Evolutionary conservation across 2,113 vertebrate species (phyloP).

Genomic region (Toxostoma redivivum): DNA sequence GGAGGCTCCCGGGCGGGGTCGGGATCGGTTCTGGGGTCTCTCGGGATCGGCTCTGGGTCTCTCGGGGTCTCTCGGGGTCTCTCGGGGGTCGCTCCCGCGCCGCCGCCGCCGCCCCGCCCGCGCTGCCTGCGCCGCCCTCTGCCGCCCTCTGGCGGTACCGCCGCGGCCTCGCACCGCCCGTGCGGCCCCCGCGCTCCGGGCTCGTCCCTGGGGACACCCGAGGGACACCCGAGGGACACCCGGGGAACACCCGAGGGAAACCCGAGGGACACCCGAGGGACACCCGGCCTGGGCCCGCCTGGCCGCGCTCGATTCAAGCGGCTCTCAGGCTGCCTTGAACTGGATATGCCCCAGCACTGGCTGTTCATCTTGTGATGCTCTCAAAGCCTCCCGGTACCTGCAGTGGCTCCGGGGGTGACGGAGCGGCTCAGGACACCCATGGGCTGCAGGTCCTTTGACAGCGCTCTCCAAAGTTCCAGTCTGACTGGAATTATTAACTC

Average conservation of each 20-base stretch:
- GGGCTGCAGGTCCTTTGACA: not conserved
- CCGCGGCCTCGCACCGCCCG: not conserved
- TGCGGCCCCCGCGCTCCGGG: not conserved
- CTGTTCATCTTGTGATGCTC: fast-evolving
- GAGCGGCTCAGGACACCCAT: fast-evolving
- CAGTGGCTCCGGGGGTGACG: fast-evolving
- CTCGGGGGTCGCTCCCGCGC: not conserved
- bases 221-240: too few species aligned
- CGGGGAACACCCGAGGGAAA: too few species aligned
- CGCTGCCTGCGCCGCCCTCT: not conserved
- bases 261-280: too few species aligned
- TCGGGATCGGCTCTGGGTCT: too few species aligned
- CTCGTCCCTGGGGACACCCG: fast-evolving
- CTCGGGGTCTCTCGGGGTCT: too few species aligned
- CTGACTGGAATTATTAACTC: not conserved
- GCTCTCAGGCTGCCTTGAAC: fast-evolving
- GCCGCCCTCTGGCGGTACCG: conserved; percentile 1
- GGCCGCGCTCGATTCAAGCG: fast-evolving
- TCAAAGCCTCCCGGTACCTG: fast-evolving
- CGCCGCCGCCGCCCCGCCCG: not conserved
- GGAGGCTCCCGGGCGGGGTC: too few species aligned
- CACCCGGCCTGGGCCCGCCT: fast-evolving
- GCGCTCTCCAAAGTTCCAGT: not conserved
- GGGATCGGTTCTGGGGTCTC: fast-evolving
- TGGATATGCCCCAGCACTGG: fast-evolving